Conservation (phyloP, 2,113 vertebrate genomes). For the Xenus cinereus region DNA sequence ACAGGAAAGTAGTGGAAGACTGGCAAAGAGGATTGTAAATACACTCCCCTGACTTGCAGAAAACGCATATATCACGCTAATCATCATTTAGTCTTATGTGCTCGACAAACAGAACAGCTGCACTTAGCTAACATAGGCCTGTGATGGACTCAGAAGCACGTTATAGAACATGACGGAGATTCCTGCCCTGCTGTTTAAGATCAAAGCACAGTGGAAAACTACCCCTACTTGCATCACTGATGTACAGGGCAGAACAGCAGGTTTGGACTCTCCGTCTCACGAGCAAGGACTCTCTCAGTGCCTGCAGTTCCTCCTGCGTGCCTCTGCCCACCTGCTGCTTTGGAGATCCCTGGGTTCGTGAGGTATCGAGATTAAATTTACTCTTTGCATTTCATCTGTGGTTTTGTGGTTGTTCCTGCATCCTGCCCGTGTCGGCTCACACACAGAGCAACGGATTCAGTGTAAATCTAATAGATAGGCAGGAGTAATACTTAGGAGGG, state of each 20-base stretch:
- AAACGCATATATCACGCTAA: not conserved
- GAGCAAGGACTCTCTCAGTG: not conserved
- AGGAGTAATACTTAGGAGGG: not conserved
- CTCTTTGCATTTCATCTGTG: not conserved
- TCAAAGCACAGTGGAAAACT: not conserved
- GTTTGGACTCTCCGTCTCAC: not conserved
- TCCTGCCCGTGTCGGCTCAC: not conserved
- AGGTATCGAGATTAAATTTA: not conserved
- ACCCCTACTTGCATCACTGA: not conserved
- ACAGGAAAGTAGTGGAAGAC: not conserved
- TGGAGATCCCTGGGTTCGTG: not conserved
- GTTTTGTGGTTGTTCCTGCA: not conserved
- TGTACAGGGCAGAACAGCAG: not conserved
- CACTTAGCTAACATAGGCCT: not conserved
- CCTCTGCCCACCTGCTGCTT: not conserved
- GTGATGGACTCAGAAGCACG: not conserved
- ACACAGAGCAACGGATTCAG: not conserved
- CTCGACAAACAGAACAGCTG: not conserved
- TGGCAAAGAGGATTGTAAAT: not conserved
- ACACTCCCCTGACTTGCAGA: not conserved
- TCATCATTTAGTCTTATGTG: not conserved
- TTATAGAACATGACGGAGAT: not conserved
- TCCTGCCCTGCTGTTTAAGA: not conserved
- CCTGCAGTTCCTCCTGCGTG: not conserved
- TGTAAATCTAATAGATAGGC: not conserved